phyloP scores from a whole-genome alignment of 2,888 invertebrate species.

The Drosophila colorata region DNA sequence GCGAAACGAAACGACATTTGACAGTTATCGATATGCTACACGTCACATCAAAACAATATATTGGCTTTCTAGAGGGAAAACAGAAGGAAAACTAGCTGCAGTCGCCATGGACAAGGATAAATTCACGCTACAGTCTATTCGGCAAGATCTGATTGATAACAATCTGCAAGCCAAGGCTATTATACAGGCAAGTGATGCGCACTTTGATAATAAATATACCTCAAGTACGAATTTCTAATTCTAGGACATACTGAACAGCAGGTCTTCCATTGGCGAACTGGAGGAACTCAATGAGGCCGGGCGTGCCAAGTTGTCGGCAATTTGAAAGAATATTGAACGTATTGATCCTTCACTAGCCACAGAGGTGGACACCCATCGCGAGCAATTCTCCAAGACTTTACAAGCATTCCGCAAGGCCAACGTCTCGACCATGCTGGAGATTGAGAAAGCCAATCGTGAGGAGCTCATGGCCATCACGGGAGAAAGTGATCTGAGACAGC shows the following conservation, averaged over 20 bases:
- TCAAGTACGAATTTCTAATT: neutral
- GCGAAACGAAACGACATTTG: neutral
- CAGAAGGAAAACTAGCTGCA: neutral
- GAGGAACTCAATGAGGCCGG: constrained; percentile 92
- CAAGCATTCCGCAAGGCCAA: constrained; percentile 93
- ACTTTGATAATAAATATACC: neutral
- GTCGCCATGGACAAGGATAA: constrained; percentile 82
- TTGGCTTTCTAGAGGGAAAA: neutral
- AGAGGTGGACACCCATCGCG: constrained; percentile 89
- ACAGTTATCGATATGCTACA: constrained; percentile 33
- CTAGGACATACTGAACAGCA: constrained; percentile 92
- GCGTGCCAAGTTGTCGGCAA: constrained; percentile 88
- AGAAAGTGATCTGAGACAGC: constrained; percentile 87
- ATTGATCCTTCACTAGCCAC: constrained; percentile 88
- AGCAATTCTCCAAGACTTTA: constrained; percentile 90
- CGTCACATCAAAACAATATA: constrained; percentile 47
- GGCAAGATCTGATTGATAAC: constrained; percentile 91
- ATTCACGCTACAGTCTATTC: constrained; percentile 84
- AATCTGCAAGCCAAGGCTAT: constrained; percentile 93
- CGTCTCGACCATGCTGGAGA: constrained; percentile 90
- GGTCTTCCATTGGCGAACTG: constrained; percentile 89
- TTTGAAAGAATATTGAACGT: constrained; percentile 90
- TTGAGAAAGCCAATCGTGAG: constrained; percentile 91
- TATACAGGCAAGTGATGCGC: constrained; percentile 88
- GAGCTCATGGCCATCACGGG: constrained; percentile 88